These are phyloP conservation scores for Portunus trituberculatus DNA, from an alignment of 1,140 invertebrate genomes.

Conservation along the genomic window DNA sequence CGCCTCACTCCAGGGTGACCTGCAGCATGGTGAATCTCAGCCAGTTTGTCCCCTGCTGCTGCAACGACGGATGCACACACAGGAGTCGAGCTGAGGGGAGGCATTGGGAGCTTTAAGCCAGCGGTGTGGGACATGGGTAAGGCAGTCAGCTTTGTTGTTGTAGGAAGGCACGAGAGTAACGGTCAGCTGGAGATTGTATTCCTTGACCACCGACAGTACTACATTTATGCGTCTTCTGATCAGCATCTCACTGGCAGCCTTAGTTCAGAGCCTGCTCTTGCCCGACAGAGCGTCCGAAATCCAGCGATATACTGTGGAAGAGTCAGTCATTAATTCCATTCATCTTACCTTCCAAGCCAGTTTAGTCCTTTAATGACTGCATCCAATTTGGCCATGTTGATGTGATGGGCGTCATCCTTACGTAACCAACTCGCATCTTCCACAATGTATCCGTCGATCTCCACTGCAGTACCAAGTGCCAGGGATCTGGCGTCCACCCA, in stretches of 20 bases:
- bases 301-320: conserved; percentile 42
- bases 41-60: background rate
- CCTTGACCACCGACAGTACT: background rate
- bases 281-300: conserved; percentile 30
- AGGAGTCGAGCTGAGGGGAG: background rate
- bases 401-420: conserved; percentile 32
- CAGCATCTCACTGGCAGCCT: conserved; percentile 14
- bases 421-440: conserved; percentile 45
- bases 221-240: background rate
- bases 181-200: background rate
- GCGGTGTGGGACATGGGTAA: conserved; percentile 31
- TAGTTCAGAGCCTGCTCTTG: conserved; percentile 24
- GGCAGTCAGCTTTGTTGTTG: conserved; percentile 35
- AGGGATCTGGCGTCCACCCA: too few relatives aligned
- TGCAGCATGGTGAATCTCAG: background rate
- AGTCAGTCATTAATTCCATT: conserved; percentile 57
- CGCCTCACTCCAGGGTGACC: background rate
- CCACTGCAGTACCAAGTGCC: background rate
- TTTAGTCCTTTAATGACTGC: conserved; percentile 36
- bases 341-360: conserved; percentile 2
- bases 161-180: conserved; percentile 9
- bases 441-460: conserved; percentile 9
- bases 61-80: background rate
- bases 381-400: too few relatives aligned
- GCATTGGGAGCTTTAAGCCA: background rate